phyloP scores from a whole-genome alignment of 1,140 invertebrate genomes.

The Bicyclus anynana region DNA sequence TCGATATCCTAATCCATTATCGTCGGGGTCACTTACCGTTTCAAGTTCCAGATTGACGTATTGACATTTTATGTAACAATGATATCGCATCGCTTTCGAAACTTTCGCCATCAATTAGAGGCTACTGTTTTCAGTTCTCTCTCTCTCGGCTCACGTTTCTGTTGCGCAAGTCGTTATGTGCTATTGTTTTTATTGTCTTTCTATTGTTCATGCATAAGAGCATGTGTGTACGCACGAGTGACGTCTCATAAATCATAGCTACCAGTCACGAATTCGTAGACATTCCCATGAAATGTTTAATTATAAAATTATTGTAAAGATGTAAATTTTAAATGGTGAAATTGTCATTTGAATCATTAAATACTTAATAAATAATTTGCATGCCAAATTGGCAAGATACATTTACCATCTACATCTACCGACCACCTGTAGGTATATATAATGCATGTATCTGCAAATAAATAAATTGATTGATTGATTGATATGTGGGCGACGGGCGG shows the following conservation, averaged over 20 bases:
- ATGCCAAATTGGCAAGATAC: too few species aligned
- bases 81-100: conserved; percentile 40
- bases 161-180: conserved; percentile 4
- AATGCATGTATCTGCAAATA: too few species aligned
- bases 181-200: conserved; percentile 4
- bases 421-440: too few species aligned
- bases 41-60: conserved; percentile 4
- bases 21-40: conserved; percentile 17
- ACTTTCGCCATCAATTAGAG: conserved; percentile 49
- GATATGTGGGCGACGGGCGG: too few species aligned
- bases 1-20: conserved; percentile 3
- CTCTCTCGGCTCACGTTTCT: conserved; percentile 31
- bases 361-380: too few species aligned
- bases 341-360: too few species aligned
- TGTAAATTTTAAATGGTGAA: too few species aligned
- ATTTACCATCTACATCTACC: too few species aligned
- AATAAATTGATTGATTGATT: too few species aligned
- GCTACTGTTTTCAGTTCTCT: conserved; percentile 36
- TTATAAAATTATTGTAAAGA: too few species aligned
- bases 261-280: background rate
- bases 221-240: background rate
- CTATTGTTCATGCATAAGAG: conserved; percentile 1
- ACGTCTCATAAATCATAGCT: conserved; percentile 4
- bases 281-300: too few species aligned
- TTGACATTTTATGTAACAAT: conserved; percentile 36